Conservation (phyloP, 2,797 vertebrate species). For the Podarcis siculus region DNA sequence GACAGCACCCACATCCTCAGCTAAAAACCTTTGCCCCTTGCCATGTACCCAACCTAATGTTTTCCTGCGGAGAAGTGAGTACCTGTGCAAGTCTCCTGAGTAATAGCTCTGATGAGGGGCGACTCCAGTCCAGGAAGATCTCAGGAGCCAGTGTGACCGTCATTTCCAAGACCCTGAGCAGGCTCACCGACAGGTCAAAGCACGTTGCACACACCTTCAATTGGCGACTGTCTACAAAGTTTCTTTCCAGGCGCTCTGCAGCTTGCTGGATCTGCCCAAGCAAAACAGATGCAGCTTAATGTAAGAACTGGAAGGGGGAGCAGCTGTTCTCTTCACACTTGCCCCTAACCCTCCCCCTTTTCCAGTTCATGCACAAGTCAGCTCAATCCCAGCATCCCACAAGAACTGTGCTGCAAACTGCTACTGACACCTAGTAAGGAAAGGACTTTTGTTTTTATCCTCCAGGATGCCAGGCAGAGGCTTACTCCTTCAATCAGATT, state of each 20-base stretch:
- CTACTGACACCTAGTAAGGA: neutral
- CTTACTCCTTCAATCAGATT: neutral
- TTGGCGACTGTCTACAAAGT: constrained; percentile 97
- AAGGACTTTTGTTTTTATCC: neutral
- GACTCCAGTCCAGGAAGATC: constrained; percentile 94
- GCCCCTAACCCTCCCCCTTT: neutral
- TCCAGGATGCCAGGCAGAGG: neutral
- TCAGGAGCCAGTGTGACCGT: constrained; percentile 93
- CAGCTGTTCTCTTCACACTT: rapidly evolving
- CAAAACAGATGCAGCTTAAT: neutral
- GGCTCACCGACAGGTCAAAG: constrained; percentile 98
- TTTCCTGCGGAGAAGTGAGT: neutral
- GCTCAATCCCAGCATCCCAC: neutral
- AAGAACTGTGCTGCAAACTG: neutral
- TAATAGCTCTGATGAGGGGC: constrained; percentile 92
- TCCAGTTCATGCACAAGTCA: neutral
- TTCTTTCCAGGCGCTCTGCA: constrained; percentile 94
- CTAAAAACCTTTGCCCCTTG: neutral
- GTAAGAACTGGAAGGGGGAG: neutral
- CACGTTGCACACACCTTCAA: constrained; percentile 98
- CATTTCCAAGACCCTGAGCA: constrained; percentile 97
- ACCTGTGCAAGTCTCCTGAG: constrained; percentile 95
- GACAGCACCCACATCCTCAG: neutral
- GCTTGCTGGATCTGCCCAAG: constrained; percentile 93
- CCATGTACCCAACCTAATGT: neutral